These are phyloP conservation scores for Epirrhoe alternata DNA, from an alignment of 2,888 invertebrate species.

Conservation along the genomic window DNA sequence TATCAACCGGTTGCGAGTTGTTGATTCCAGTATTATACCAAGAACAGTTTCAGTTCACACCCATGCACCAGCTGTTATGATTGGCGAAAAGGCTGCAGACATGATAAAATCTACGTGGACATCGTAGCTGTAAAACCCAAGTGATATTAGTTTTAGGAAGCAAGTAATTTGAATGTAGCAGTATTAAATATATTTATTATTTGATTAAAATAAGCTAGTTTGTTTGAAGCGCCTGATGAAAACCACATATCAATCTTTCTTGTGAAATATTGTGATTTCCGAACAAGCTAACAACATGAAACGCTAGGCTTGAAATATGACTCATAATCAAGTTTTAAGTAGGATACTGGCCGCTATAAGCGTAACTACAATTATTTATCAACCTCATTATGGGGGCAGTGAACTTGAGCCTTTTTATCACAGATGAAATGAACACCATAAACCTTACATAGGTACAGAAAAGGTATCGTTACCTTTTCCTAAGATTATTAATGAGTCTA, in stretches of 20 bases:
- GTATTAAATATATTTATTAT: constrained; percentile 12
- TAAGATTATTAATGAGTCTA: not conserved
- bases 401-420: constrained; percentile 4
- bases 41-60: constrained; percentile 83
- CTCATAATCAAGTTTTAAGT: not conserved
- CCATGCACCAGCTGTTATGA: constrained; percentile 84
- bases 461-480: not conserved
- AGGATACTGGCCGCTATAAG: not conserved
- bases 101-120: constrained; percentile 80
- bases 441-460: not conserved
- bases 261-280: not conserved
- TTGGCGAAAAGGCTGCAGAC: constrained; percentile 84
- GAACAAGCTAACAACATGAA: not conserved
- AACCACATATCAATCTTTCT: not conserved
- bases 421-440: not conserved
- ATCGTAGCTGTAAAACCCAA: not conserved
- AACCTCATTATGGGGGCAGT: constrained; percentile 2
- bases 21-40: constrained; percentile 84
- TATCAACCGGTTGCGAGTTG: constrained; percentile 76
- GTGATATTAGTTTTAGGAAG: constrained; percentile 5
- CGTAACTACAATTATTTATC: not conserved
- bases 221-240: constrained; percentile 2
- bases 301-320: not conserved
- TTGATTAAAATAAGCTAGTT: constrained; percentile 1
- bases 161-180: not conserved